These are phyloP conservation scores for Myotis brandtii DNA, from an alignment of 2,113 vertebrate species.

Conservation along the genomic window DNA sequence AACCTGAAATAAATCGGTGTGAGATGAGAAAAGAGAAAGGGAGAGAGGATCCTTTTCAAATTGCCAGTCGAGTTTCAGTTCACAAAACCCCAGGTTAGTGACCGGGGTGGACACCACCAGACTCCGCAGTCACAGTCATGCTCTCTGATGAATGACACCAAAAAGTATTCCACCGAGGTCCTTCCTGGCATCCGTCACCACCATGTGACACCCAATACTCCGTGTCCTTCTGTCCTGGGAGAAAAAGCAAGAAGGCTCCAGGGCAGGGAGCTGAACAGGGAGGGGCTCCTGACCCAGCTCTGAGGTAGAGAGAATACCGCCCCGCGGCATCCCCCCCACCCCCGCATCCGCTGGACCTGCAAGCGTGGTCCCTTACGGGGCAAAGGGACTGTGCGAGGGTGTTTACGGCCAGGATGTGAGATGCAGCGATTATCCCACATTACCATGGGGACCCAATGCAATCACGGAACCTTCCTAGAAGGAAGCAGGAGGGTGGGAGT, in stretches of 20 bases:
- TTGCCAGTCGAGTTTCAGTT: neutral
- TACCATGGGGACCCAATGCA: neutral
- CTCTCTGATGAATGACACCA: constrained; percentile 12
- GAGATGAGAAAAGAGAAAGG: constrained; percentile 37
- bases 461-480: neutral
- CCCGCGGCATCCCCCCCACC: fast-evolving
- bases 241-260: neutral
- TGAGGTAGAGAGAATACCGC: fast-evolving
- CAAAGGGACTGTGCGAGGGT: neutral
- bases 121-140: neutral
- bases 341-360: neutral
- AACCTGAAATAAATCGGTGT: neutral
- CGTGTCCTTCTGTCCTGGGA: neutral
- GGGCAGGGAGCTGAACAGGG: neutral
- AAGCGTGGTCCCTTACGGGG: neutral
- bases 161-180: neutral
- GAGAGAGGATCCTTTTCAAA: neutral
- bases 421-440: neutral
- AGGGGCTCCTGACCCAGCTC: neutral
- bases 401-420: neutral
- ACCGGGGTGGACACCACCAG: constrained; percentile 18
- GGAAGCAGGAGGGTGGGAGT: neutral
- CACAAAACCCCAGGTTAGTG: neutral
- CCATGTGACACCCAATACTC: neutral
- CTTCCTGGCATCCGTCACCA: constrained; percentile 6